phyloP scores from a whole-genome alignment of 53 echinoderm and acorn worm species.

The Holothuria leucospilota region DNA sequence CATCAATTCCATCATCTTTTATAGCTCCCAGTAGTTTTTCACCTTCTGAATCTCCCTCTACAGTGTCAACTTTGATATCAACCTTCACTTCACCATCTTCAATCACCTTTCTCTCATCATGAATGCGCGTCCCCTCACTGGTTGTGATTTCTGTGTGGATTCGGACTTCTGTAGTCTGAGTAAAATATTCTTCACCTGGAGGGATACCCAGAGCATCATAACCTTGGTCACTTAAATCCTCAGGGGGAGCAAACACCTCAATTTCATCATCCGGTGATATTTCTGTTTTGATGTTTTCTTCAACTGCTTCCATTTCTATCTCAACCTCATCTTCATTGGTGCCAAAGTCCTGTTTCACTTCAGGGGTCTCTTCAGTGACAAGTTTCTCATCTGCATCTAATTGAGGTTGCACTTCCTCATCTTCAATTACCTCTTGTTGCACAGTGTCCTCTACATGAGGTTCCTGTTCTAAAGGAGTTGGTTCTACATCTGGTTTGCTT shows the following conservation, averaged over 20 bases:
- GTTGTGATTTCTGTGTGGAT: conserved; percentile 42
- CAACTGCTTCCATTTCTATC: conserved; percentile 46
- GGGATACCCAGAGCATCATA: neutral
- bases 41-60: neutral
- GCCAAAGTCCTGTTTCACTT: too few species aligned
- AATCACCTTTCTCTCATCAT: conserved; percentile 27
- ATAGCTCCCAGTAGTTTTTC: neutral
- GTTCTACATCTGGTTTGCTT: too few species aligned
- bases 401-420: too few species aligned
- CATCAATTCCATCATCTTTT: conserved; percentile 4
- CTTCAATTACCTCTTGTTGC: too few species aligned
- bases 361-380: too few species aligned
- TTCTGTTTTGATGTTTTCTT: conserved; percentile 40
- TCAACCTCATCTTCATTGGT: conserved; percentile 23
- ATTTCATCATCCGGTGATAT: conserved; percentile 24
- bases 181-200: neutral
- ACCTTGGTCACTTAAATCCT: neutral
- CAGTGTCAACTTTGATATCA: conserved; percentile 31
- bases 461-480: too few species aligned
- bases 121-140: conserved; percentile 14
- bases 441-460: too few species aligned
- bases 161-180: conserved; percentile 36
- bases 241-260: conserved; percentile 1
- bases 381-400: too few species aligned
- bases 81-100: conserved; percentile 40